A percentile compares a stretch with the other conserved stretches of the same genome.
These are phyloP conservation scores for Hyaena hyaena DNA, from an alignment of 2,113 vertebrate genomes.

Conservation along the genomic window DNA sequence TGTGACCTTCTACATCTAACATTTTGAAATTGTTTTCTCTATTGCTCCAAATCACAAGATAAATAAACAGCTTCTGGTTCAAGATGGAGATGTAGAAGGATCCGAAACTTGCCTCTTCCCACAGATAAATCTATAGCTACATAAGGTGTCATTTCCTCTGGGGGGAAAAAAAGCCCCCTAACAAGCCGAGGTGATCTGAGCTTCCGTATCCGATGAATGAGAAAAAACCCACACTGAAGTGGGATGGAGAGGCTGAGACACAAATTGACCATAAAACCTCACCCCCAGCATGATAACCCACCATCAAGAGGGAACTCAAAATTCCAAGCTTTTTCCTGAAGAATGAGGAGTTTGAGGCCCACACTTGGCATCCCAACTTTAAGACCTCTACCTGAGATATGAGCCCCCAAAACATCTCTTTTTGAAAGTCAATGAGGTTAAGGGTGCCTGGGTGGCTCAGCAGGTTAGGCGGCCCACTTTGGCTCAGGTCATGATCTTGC, in stretches of 20 bases:
- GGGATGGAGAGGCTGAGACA: neutral
- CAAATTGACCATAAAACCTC: neutral
- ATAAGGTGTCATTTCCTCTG: neutral
- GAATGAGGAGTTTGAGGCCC: neutral
- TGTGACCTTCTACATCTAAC: neutral
- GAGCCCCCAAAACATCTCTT: too few relatives aligned
- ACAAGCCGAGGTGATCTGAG: neutral
- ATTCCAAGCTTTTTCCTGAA: neutral
- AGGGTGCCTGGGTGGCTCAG: too few relatives aligned
- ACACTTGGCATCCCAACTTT: neutral
- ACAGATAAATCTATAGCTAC: neutral
- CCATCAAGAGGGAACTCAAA: neutral
- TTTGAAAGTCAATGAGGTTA: neutral
- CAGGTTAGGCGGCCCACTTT: too few relatives aligned
- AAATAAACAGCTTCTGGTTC: neutral
- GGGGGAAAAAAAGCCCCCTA: neutral
- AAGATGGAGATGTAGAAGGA: neutral
- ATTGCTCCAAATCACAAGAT: neutral
- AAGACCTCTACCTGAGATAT: neutral
- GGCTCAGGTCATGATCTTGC: too few relatives aligned
- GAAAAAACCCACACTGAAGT: neutral
- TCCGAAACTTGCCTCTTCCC: neutral
- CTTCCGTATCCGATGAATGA: too few relatives aligned
- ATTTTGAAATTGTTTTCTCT: neutral
- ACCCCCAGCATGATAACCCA: too few relatives aligned